Evolutionary conservation across 2,888 invertebrate genomes (phyloP), one percentile per base, ranked within the genome.

Genomic region (Xestobium rufovillosum): DNA sequence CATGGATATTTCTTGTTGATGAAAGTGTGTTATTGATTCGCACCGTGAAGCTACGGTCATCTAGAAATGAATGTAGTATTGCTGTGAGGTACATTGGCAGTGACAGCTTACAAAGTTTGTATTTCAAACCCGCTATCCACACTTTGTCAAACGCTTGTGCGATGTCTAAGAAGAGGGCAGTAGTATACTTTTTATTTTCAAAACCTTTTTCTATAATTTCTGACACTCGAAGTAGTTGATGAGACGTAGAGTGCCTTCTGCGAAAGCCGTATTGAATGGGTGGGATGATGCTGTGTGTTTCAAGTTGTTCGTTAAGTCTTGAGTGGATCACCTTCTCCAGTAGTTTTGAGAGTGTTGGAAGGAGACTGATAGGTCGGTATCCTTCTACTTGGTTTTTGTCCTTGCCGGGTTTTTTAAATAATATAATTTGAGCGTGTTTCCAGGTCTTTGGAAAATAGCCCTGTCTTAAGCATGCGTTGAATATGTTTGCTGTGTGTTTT

Each of bases 191-290:
- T 35, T 35, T 35, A 2, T 27, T 35, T 3, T 35, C 35, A 16
- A 16, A 35, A 10, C 35, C 35, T 14, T 35, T 35, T 19, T 26
- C 33, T 12, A 33, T 33, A 8, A 31, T 8, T 25, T 33, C 32
- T 3, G 26, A 16, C 9, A 37, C 16, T 26, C 32, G 15, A 15
- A 9, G 19, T 14, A 37, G 25, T 6, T 30, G 31, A 2, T 36
- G 36, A 2, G n/a, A 13, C 11, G 36, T 31, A 9, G 36, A 36
- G 14, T 36, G 31, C 8, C 3, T 12, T 17, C 2, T n/a, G 11
- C 26, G 19, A 14, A 36, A 31, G 3, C 37, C 37, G 13, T 14
- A 37, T 11, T 37, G 37, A 12, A 23, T 11, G 10, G 23, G 15
- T 13, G 26, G 37, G 6, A 37, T 26, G n/a, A 26, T 26, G 8